Percentiles rank a stretch among this genome's conserved stretches.
Evolutionary conservation across 2,888 invertebrate species (phyloP).

Genomic region (Nesidiocoris tenuis): DNA sequence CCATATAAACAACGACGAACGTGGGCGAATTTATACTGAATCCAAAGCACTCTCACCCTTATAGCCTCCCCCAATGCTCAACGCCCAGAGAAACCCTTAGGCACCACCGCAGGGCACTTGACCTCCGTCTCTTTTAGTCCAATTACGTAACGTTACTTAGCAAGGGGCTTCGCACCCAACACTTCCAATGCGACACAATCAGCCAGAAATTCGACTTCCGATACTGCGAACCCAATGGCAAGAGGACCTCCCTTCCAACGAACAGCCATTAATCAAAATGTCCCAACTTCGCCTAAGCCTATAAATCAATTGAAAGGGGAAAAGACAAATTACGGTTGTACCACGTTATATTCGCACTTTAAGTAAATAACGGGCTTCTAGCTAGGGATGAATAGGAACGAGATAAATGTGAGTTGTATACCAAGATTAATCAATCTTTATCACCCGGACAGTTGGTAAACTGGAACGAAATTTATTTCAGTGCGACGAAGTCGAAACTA

Average conservation of each 20-base stretch:
- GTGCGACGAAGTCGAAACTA: too few relatives aligned
- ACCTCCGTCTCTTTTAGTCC: not conserved
- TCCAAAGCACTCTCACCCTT: too few relatives aligned
- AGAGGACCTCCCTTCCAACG: slow-evolving; percentile 13
- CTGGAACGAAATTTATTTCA: too few relatives aligned
- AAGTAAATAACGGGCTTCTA: slow-evolving; percentile 29
- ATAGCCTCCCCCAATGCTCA: too few relatives aligned
- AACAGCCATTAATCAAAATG: slow-evolving; percentile 35
- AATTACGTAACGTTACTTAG: not conserved
- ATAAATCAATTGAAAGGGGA: slow-evolving; percentile 35
- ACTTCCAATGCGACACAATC: not conserved
- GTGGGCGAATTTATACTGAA: too few relatives aligned
- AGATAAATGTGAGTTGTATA: not conserved
- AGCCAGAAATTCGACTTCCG: not conserved
- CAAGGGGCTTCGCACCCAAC: not conserved
- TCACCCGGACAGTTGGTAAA: too few relatives aligned
- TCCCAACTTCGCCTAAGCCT: slow-evolving; percentile 25
- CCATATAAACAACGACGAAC: too few relatives aligned
- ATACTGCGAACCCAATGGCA: not conserved
- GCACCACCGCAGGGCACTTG: not conserved
- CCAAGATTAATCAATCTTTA: not conserved
- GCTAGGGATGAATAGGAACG: slow-evolving; percentile 13
- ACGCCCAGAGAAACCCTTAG: too few relatives aligned
- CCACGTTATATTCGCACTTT: slow-evolving; percentile 35
- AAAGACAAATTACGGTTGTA: slow-evolving; percentile 28